Evolutionary conservation across 2,888 invertebrate genomes (phyloP), one percentile per base, ranked within the genome.

Genomic region (Rhamnusium bicolor): DNA sequence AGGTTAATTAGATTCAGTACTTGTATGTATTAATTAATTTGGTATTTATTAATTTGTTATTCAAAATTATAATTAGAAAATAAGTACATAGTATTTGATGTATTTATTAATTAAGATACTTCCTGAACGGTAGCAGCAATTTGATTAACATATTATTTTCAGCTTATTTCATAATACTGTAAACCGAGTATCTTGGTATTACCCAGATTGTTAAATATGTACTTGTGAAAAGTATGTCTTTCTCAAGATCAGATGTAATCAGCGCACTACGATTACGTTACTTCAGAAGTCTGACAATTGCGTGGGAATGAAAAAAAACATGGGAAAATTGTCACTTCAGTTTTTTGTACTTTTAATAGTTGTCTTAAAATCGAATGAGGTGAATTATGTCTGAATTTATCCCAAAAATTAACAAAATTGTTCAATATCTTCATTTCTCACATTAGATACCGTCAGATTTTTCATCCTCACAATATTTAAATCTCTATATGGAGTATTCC

Each of bases 11-110:
- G 40, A 56, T 21, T 58, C 53, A 46, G 21, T 27, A 40, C 53
- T 32, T 47, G 49, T 40, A 46, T 10, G 51, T 51, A 27, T 69
- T 46, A 40, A 69, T 69, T 69, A 69, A 62, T 61, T 60, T 12
- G 32, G 40, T 47, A 54, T 69, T 63, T 63, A 40, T 62, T 29
- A 49, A 68, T 58, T 54, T 58, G 21, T 14, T 69, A 62, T 69
- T 62, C 62, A 27, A 51, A 19, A 62, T 62, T 49, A 24, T 62
- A 54, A 54, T 51, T 40, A 69, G 53, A 69, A 62, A 61, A 40
- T 18, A 4, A 67, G 8, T 54, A 27, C 32, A 14, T 56, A 56
- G 67, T 27, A 16, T 10, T 40, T 40, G 24, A 56, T 24, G 27
- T 24, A 56, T 56, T 27, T 56, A 27, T 27, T n/a, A 24, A 27